Base-by-base conservation (phyloP, 2,797 vertebrate species). In the Muscicapa striata region DNA sequence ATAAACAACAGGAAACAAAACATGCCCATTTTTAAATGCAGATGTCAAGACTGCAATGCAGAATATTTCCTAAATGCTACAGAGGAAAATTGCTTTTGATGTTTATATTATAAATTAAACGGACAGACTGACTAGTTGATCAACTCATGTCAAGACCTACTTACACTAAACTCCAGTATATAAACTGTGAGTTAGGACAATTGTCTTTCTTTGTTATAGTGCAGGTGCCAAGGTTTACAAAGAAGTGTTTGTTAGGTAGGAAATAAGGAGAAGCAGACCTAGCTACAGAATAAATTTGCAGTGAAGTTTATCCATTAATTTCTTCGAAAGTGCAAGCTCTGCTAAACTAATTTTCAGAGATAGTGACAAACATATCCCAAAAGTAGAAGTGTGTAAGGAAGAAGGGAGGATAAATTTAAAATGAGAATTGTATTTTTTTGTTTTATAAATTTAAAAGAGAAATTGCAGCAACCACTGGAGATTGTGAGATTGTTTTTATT, bases 201-300 rank as follows among this genome's bases (percentile, higher is more conserved):
- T 62, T 77, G 15, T 59, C 5, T 63, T 89, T 30, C 32, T 77
- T 62, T 64, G 41, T 30, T 74, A 64, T 17, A 45, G 8, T 34
- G 32, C 15, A 84, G 36, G 18, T 1, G 0, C 21, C 29, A 32
- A 32, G 34, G 38, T 67, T 76, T 68, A 38, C 0, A 0, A 21
- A 64, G 41, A 86, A 45, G 5, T 51, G 22, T 69, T 84, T 67
- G 21, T 19, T 52, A 84, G 21, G 6, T 29, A 9, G 57, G n/a
- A 81, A 41, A 34, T 52, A 40, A n/a, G 46, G 55, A 40, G 59
- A 81, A 63, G 22, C 24, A 32, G 41, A 12, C n/a, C 23, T 68
- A 68, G 51, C 9, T 27, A 45, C 24, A 52, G 46, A 73, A 30
- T 51, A 67, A 75, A 64, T 7, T 51, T 81, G 38, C 24, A 41